Evolutionary conservation across 2,888 invertebrate species (phyloP).

Genomic region (Odontomyia ornata): DNA sequence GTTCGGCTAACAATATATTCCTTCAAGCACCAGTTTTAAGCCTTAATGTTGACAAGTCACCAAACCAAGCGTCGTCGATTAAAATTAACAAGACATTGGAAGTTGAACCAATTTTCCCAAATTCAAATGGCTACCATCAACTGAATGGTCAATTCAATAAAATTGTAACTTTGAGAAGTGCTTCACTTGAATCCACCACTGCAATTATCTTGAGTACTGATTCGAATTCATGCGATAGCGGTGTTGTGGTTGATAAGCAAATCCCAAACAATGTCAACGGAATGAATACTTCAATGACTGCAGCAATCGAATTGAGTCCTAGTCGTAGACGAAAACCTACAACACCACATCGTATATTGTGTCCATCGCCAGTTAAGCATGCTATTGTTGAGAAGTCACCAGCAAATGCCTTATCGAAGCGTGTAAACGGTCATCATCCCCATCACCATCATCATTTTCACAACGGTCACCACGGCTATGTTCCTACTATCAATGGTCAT

Average conservation of each 20-base stretch:
- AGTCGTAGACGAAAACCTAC: constrained; percentile 61
- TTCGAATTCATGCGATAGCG: constrained; percentile 64
- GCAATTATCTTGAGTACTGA: constrained; percentile 57
- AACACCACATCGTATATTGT: constrained; percentile 71
- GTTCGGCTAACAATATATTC: constrained; percentile 59
- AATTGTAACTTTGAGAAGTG: constrained; percentile 58
- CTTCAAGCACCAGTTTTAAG: constrained; percentile 63
- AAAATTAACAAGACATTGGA: constrained; percentile 62
- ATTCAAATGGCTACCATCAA: constrained; percentile 46
- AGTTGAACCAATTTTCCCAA: constrained; percentile 59
- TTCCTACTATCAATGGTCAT: constrained; percentile 27
- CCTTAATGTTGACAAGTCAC: constrained; percentile 62
- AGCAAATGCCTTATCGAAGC: constrained; percentile 38
- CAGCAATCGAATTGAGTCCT: constrained; percentile 49
- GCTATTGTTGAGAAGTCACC: constrained; percentile 50
- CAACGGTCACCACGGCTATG: constrained; percentile 12
- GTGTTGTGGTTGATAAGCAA: constrained; percentile 59
- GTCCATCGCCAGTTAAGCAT: constrained; percentile 61
- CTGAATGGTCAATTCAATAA: constrained; percentile 62
- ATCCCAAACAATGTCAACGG: not conserved
- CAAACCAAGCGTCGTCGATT: constrained; percentile 62
- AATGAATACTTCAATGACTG: not conserved
- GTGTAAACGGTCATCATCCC: constrained; percentile 22
- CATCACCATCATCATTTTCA: constrained; percentile 4
- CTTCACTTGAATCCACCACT: constrained; percentile 51